phyloP scores from a whole-genome alignment of 2,113 vertebrate species.

The Python bivittatus region DNA sequence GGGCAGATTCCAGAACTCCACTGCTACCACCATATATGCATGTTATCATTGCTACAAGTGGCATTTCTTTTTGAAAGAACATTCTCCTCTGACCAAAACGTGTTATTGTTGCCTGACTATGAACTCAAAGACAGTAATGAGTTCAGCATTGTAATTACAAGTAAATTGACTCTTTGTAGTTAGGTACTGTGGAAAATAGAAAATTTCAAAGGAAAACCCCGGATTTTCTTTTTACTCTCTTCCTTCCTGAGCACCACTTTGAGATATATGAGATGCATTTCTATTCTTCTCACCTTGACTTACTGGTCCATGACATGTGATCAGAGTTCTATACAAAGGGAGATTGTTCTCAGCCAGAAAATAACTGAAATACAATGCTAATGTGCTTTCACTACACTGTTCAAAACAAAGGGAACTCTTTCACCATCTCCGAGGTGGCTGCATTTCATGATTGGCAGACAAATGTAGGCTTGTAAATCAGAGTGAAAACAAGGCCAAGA shows the following conservation, averaged over 20 bases:
- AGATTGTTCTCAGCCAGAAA: neutral
- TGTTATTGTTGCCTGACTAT: neutral
- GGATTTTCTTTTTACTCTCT: neutral
- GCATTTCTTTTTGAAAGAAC: neutral
- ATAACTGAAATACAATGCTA: neutral
- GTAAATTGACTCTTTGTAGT: neutral
- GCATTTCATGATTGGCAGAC: neutral
- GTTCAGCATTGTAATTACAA: neutral
- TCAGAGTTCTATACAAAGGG: neutral
- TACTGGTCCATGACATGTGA: neutral
- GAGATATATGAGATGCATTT: neutral
- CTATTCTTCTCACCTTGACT: no score
- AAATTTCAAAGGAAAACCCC: neutral
- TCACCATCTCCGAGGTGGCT: neutral
- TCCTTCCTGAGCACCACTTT: neutral
- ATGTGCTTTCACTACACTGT: neutral
- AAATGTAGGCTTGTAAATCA: neutral
- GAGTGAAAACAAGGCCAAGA: neutral
- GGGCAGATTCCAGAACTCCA: neutral
- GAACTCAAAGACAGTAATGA: neutral
- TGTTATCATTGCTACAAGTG: neutral
- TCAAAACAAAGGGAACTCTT: conserved; percentile 1
- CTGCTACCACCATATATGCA: neutral
- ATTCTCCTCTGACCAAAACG: neutral
- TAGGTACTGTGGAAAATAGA: neutral